Conservation (phyloP, 2,797 vertebrate genomes). For the Hoplostethus mediterraneus region DNA sequence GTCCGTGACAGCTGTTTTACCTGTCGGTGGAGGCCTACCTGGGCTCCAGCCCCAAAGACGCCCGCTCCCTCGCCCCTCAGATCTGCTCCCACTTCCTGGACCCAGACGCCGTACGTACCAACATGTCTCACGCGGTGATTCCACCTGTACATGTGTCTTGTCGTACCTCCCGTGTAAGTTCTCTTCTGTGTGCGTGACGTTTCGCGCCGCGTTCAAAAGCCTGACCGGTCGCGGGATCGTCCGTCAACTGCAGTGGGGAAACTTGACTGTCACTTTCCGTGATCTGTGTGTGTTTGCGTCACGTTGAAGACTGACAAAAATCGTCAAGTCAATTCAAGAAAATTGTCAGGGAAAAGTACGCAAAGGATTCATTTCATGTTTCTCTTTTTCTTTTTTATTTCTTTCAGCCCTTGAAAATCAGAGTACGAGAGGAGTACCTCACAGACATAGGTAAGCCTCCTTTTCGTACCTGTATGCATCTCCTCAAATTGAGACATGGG, state of each 20-base stretch:
- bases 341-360: too few species aligned
- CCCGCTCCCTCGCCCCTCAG: conserved; percentile 88
- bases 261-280: too few species aligned
- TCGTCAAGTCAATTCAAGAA: too few species aligned
- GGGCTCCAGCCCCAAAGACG: conserved; percentile 88
- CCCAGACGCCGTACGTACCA: conserved; percentile 87
- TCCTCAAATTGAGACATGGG: too few species aligned
- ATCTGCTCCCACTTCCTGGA: conserved; percentile 94
- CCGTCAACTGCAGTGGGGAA: too few species aligned
- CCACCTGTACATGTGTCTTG: too few species aligned
- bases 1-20: conserved; percentile 88
- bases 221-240: background rate
- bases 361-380: background rate
- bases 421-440: conserved; percentile 88
- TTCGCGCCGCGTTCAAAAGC: background rate
- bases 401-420: conserved; percentile 90
- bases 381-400: background rate
- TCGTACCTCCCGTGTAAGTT: background rate
- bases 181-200: too few species aligned
- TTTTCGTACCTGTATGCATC: too few species aligned
- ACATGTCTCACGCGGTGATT: accelerated
- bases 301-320: too few species aligned
- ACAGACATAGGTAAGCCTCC: conserved; percentile 89
- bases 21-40: conserved; percentile 92
- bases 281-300: too few species aligned